These are phyloP conservation scores for Enteromius radiatus DNA, from an alignment of 2,797 vertebrate genomes.

Conservation along the genomic window DNA sequence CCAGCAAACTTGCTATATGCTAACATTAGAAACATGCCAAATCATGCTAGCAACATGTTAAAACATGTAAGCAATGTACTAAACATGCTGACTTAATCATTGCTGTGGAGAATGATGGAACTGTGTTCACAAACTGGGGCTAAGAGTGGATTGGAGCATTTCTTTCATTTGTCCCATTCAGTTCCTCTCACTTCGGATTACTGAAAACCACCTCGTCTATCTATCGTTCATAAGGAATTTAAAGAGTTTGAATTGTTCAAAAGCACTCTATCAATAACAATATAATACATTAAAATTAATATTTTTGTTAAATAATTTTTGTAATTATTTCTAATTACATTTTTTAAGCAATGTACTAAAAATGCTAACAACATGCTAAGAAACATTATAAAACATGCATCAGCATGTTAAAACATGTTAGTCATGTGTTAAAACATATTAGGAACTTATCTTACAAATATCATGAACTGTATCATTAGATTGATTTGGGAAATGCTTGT, in stretches of 20 bases:
- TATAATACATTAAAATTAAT: no score
- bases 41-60: no score
- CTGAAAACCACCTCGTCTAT: neutral
- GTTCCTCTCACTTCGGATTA: neutral
- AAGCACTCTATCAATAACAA: no score
- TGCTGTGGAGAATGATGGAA: neutral
- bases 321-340: no score
- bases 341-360: no score
- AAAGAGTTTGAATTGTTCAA: no score
- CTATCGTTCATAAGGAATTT: no score
- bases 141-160: neutral
- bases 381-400: no score
- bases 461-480: neutral
- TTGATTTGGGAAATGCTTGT: neutral
- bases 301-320: no score
- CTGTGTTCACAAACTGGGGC: neutral
- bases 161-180: neutral
- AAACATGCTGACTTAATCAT: neutral
- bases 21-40: neutral
- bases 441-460: neutral
- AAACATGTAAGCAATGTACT: no score
- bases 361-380: no score
- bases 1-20: neutral
- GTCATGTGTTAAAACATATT: neutral
- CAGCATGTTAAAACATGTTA: no score